These are phyloP conservation scores for Patiria miniata DNA, from an alignment of 35 echinoderm and acorn worm species.

Conservation along the genomic window DNA sequence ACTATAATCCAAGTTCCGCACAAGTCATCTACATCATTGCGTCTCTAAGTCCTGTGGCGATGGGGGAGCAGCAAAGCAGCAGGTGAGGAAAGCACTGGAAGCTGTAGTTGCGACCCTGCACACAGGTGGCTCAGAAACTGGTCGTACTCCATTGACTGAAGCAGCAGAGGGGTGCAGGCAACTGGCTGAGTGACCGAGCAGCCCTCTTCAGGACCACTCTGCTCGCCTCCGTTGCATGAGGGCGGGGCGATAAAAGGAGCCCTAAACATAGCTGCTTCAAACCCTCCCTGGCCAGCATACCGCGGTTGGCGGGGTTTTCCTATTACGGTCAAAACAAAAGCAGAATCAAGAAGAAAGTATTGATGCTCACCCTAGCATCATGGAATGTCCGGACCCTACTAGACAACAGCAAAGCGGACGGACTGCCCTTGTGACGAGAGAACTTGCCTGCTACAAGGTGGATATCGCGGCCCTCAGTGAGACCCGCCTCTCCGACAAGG, in stretches of 20 bases:
- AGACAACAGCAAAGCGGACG: background rate
- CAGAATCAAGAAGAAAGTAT: background rate
- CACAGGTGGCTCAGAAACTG: background rate
- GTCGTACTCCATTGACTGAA: background rate
- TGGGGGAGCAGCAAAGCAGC: background rate
- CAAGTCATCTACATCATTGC: background rate
- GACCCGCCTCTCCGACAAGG: background rate
- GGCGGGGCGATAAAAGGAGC: constrained; percentile 21
- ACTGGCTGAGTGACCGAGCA: background rate
- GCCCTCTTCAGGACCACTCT: background rate
- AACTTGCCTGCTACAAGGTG: background rate
- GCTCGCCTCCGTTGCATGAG: background rate
- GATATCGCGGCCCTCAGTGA: constrained; percentile 1
- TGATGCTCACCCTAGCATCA: background rate
- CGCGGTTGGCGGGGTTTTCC: background rate
- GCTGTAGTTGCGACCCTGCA: constrained; percentile 10
- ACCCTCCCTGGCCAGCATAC: background rate
- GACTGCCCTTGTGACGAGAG: background rate
- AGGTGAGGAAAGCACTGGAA: background rate
- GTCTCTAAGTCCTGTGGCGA: constrained; percentile 12
- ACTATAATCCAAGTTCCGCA: background rate
- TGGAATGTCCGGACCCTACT: constrained; percentile 11
- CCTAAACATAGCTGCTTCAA: constrained; percentile 2
- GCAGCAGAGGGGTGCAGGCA: background rate
- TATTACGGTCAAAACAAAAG: constrained; percentile 3